Percentiles rank a stretch among this genome's conserved stretches.
Conservation (phyloP, 2,888 invertebrate genomes). For the Tyria jacobaeae region DNA sequence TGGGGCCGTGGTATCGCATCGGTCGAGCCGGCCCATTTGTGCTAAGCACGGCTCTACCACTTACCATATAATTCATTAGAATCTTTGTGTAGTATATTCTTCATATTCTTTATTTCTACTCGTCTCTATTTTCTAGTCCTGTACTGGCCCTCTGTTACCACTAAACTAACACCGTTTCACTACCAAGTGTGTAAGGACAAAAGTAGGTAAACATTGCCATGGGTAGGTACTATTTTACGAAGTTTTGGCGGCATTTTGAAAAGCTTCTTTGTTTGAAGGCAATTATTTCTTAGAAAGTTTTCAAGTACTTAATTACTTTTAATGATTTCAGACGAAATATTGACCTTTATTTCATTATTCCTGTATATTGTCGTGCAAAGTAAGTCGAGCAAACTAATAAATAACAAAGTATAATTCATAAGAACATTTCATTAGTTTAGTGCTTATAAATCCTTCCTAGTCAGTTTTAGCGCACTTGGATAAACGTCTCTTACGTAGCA, state of each 20-base stretch:
- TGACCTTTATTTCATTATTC: not conserved
- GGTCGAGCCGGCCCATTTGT: too few relatives aligned
- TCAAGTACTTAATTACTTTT: not conserved
- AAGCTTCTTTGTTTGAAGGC: not conserved
- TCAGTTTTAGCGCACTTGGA: too few relatives aligned
- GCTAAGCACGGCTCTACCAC: too few relatives aligned
- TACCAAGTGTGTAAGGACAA: not conserved
- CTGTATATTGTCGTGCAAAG: not conserved
- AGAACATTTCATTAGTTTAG: too few relatives aligned
- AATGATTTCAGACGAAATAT: not conserved
- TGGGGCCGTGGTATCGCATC: too few relatives aligned
- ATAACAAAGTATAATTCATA: too few relatives aligned
- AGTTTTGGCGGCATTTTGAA: constrained; percentile 2
- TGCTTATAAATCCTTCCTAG: too few relatives aligned
- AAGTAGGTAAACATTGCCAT: not conserved
- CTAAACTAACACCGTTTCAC: not conserved
- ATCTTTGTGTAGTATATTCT: too few relatives aligned
- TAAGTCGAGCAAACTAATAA: not conserved
- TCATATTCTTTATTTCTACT: not conserved
- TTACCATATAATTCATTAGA: too few relatives aligned
- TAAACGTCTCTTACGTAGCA: too few relatives aligned
- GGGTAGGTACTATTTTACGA: not conserved
- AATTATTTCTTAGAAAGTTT: not conserved
- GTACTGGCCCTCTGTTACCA: not conserved
- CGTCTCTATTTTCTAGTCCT: not conserved